phyloP scores from a whole-genome alignment of 2,113 vertebrate genomes.

The Podocnemis expansa region DNA sequence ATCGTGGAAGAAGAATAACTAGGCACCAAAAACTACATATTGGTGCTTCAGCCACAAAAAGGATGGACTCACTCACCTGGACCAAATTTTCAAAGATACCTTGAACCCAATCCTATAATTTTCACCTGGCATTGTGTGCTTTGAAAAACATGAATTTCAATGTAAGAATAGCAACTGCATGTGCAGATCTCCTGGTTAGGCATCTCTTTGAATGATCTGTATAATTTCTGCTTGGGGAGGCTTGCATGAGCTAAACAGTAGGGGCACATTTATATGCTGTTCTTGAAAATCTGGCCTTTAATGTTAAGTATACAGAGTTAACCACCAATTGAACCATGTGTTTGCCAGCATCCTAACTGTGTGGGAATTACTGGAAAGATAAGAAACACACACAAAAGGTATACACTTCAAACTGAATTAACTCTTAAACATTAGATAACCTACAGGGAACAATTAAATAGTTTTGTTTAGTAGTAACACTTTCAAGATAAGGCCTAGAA shows the following conservation, averaged over 20 bases:
- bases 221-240: not conserved
- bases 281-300: not conserved
- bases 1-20: not conserved
- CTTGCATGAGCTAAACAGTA: not conserved
- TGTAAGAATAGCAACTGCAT: not conserved
- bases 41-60: not conserved
- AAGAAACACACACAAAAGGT: not conserved
- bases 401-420: not conserved
- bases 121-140: not conserved
- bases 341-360: not conserved
- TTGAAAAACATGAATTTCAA: not conserved
- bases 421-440: not conserved
- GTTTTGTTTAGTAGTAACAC: not conserved
- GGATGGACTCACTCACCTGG: not conserved
- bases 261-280: not conserved
- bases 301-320: not conserved
- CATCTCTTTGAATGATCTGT: not conserved
- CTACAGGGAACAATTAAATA: not conserved
- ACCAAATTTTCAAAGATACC: not conserved
- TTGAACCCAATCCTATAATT: not conserved
- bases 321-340: not conserved
- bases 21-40: not conserved
- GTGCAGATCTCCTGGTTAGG: not conserved
- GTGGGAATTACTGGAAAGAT: not conserved
- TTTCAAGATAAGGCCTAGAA: constrained; percentile 14